phyloP scores from a whole-genome alignment of 2,113 vertebrate species.

The Nipponia nippon region DNA sequence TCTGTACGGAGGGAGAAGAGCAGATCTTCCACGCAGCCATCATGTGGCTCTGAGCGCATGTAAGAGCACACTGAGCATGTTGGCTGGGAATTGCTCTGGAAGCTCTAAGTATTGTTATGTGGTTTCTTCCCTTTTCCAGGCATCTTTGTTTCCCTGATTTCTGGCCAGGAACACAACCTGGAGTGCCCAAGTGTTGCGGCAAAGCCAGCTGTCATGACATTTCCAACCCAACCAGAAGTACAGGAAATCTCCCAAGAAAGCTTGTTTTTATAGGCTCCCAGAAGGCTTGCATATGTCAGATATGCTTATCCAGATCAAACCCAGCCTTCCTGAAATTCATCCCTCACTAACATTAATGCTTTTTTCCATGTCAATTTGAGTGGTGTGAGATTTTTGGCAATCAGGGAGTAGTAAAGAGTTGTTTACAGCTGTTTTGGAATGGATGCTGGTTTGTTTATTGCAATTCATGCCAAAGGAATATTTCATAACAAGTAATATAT shows the following conservation, averaged over 20 bases:
- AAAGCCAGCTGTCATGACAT: slow-evolving; percentile 2
- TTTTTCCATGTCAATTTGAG: slow-evolving; percentile 31
- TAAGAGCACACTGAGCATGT: neutral
- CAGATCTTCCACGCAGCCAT: neutral
- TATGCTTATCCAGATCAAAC: slow-evolving; percentile 49
- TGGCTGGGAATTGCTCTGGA: neutral
- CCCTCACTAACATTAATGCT: neutral
- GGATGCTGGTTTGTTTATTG: slow-evolving; percentile 31
- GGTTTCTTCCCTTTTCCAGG: slow-evolving; percentile 18
- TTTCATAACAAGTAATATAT: slow-evolving; percentile 26
- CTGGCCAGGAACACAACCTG: slow-evolving; percentile 18
- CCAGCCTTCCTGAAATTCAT: slow-evolving; percentile 47
- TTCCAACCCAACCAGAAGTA: slow-evolving; percentile 38
- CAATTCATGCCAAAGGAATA: neutral
- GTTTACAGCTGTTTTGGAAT: slow-evolving; percentile 45
- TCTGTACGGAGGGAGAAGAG: neutral
- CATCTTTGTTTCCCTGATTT: neutral
- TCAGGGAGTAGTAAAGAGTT: slow-evolving; percentile 4
- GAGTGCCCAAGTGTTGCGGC: neutral
- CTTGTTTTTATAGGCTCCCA: slow-evolving; percentile 37
- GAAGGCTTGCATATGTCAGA: slow-evolving; percentile 33
- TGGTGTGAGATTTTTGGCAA: slow-evolving; percentile 29
- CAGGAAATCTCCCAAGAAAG: slow-evolving; percentile 51
- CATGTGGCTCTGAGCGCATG: neutral
- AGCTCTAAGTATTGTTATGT: neutral